phyloP scores from a whole-genome alignment of 2,113 vertebrate species.

The Pyrgilauda ruficollis region DNA sequence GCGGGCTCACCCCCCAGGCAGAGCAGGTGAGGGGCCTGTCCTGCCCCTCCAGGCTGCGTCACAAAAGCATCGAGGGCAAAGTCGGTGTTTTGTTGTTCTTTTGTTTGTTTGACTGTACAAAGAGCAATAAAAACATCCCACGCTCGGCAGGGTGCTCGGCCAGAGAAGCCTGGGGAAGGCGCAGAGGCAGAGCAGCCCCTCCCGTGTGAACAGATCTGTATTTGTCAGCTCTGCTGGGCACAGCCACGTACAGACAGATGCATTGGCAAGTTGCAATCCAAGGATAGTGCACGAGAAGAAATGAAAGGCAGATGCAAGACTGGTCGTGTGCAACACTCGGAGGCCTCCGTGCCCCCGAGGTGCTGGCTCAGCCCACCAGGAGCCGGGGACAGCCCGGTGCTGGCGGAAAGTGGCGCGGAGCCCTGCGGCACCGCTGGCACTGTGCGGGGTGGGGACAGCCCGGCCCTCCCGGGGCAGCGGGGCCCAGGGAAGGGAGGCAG shows the following conservation, averaged over 20 bases:
- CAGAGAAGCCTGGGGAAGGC: neutral
- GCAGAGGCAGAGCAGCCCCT: neutral
- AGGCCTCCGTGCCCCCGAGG: neutral
- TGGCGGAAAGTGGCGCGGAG: neutral
- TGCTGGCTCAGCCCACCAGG: neutral
- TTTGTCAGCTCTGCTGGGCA: neutral
- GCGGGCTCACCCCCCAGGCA: neutral
- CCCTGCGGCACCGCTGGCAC: neutral
- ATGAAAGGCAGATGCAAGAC: conserved; percentile 46
- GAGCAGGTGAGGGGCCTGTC: neutral
- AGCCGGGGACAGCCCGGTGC: neutral
- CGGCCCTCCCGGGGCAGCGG: neutral
- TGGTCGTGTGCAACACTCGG: neutral
- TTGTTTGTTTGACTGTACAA: conserved; percentile 28
- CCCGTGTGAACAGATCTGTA: conserved; percentile 9
- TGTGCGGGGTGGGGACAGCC: neutral
- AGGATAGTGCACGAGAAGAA: conserved; percentile 29
- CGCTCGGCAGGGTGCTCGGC: neutral
- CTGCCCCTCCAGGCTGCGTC: neutral
- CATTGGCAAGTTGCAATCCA: conserved; percentile 57
- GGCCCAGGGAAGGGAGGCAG: neutral
- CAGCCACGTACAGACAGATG: conserved; percentile 46
- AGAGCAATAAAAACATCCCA: conserved; percentile 52
- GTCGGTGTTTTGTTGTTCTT: neutral
- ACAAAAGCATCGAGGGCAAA: neutral